Conservation (phyloP, 2,113 vertebrate species). For the Tringa solitaria region DNA sequence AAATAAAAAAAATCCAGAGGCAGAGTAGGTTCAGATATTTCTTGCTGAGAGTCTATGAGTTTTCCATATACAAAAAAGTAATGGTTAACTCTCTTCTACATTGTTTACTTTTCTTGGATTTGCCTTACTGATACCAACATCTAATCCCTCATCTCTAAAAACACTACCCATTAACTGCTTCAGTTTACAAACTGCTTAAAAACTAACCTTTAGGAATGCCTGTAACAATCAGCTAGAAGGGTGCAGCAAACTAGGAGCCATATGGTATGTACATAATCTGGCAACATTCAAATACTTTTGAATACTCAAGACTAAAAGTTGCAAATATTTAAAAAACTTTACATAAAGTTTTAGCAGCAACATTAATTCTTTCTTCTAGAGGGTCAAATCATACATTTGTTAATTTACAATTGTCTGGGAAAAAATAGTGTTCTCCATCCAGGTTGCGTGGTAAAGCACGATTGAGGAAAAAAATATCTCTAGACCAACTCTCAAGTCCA, state of each 20-base stretch:
- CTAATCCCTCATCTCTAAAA: neutral
- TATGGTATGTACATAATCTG: neutral
- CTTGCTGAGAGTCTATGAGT: neutral
- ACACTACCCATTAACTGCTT: neutral
- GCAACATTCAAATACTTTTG: too few species aligned
- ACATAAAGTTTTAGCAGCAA: neutral
- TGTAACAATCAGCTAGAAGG: neutral
- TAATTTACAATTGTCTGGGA: neutral
- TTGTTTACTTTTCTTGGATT: neutral
- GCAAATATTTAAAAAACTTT: neutral
- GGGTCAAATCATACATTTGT: neutral
- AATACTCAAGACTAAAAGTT: too few species aligned
- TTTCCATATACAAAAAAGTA: neutral
- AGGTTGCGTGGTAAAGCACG: neutral
- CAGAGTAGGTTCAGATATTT: neutral
- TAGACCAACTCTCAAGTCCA: neutral
- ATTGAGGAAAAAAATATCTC: neutral
- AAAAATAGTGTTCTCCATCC: neutral
- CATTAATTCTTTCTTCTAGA: neutral
- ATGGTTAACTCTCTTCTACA: neutral
- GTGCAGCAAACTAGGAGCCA: neutral
- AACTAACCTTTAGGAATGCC: neutral
- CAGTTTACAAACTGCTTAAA: neutral
- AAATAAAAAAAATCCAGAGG: neutral
- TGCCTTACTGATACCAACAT: neutral